Percentiles rank a stretch among this genome's conserved stretches.
Conservation (phyloP, 2,888 invertebrate genomes). For the Chrysolina haemoptera region DNA sequence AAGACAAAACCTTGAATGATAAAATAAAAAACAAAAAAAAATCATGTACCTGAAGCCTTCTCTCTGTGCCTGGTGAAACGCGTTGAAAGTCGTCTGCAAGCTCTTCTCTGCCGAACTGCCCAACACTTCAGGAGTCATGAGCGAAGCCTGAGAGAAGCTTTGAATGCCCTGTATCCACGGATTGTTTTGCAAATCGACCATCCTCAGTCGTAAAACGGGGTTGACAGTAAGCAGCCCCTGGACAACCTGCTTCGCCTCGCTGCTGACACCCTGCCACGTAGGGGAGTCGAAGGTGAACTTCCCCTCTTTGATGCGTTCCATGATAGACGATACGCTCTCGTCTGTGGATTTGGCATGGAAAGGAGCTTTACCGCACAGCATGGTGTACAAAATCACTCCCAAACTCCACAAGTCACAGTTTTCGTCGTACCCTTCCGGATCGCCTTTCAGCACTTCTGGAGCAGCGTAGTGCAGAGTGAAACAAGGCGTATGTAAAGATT, state of each 20-base stretch:
- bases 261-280: conserved; percentile 83
- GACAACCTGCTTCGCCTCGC: conserved; percentile 83
- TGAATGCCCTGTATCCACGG: conserved; percentile 75
- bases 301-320: conserved; percentile 85
- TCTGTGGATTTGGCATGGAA: conserved; percentile 80
- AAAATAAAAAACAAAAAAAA: neutral
- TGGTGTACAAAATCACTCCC: conserved; percentile 86
- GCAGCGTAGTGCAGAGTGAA: conserved; percentile 96
- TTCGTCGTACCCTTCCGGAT: conserved; percentile 85
- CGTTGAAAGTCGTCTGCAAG: conserved; percentile 77
- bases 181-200: conserved; percentile 78
- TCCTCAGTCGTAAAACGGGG: conserved; percentile 79
- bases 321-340: conserved; percentile 82
- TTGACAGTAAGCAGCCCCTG: conserved; percentile 85
- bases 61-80: conserved; percentile 78
- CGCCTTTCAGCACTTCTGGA: conserved; percentile 87
- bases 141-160: conserved; percentile 71
- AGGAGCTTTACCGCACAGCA: conserved; percentile 89
- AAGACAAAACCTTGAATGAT: neutral
- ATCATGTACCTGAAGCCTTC: conserved; percentile 76
- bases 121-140: conserved; percentile 77
- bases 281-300: conserved; percentile 81
- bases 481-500: conserved; percentile 86
- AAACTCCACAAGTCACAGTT: conserved; percentile 97
- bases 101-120: conserved; percentile 68